A percentile compares a stretch with the other conserved stretches of the same genome.
Conservation (phyloP, 2,797 vertebrate genomes). For the Acanthurus tractus region DNA sequence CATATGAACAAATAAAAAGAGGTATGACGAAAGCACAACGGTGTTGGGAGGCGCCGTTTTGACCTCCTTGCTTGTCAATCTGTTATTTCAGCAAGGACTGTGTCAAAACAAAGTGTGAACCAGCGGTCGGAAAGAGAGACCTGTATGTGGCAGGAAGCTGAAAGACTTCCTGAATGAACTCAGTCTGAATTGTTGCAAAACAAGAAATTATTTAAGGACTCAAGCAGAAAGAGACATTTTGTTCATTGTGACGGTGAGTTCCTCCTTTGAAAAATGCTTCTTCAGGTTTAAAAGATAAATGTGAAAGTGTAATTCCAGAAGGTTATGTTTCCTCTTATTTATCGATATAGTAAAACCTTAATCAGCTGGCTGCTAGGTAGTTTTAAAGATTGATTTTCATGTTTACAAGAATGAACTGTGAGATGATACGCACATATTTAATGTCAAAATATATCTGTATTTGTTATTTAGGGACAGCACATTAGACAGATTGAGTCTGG, state of each 20-base stretch:
- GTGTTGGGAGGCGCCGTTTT: constrained; percentile 84
- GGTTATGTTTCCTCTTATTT: not conserved
- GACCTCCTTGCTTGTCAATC: constrained; percentile 34
- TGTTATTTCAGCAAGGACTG: not conserved
- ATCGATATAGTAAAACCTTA: not conserved
- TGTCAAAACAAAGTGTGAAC: not conserved
- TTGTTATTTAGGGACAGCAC: not conserved
- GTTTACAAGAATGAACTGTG: constrained; percentile 62
- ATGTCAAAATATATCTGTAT: not conserved
- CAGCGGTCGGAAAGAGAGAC: constrained; percentile 9
- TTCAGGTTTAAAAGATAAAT: not conserved
- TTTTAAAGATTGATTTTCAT: constrained; percentile 23
- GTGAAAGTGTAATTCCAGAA: constrained; percentile 34
- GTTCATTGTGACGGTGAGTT: not conserved
- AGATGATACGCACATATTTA: not conserved
- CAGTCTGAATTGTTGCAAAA: constrained; percentile 10
- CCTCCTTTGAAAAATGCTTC: constrained; percentile 9
- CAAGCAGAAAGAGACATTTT: constrained; percentile 11
- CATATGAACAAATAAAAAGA: constrained; percentile 88
- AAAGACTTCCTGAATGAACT: not conserved
- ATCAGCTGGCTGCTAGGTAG: not conserved
- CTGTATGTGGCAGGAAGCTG: not conserved
- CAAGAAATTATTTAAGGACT: not conserved
- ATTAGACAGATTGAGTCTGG: not conserved
- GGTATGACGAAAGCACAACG: constrained; percentile 77